These are phyloP conservation scores for Gymnothorax reevesii DNA, from an alignment of 2,797 vertebrate species.

Conservation along the genomic window DNA sequence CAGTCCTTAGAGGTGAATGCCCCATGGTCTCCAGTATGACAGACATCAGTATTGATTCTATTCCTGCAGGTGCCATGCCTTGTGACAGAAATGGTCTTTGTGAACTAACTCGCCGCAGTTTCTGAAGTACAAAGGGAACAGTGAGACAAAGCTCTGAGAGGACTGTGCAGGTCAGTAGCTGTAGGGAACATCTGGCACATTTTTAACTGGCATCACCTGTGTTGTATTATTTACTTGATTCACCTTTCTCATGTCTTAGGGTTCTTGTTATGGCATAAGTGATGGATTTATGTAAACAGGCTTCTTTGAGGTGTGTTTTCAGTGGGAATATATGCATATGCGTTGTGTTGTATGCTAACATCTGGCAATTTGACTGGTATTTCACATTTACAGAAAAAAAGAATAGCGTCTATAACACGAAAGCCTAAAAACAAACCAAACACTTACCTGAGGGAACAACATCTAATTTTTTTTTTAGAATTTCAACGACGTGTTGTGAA, in stretches of 20 bases:
- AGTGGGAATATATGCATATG: background rate
- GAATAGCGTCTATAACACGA: no score
- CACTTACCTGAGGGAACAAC: no score
- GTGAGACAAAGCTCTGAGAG: background rate
- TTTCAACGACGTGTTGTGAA: background rate
- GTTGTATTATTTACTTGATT: background rate
- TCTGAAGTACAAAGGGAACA: background rate
- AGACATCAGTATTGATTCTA: slow-evolving; percentile 12
- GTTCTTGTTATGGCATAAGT: slow-evolving; percentile 21
- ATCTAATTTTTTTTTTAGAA: no score
- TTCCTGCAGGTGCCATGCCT: slow-evolving; percentile 6
- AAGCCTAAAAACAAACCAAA: no score
- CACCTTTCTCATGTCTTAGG: background rate
- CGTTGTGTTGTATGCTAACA: background rate
- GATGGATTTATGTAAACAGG: background rate
- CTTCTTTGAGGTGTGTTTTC: background rate
- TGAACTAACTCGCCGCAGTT: background rate
- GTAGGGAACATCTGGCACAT: slow-evolving; percentile 12
- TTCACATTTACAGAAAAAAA: background rate
- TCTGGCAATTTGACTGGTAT: background rate
- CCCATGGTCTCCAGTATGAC: slow-evolving; percentile 17
- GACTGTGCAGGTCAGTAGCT: background rate
- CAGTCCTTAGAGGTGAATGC: slow-evolving; percentile 13
- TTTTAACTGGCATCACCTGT: slow-evolving; percentile 4
- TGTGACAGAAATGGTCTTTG: slow-evolving; percentile 10